Evolutionary conservation across 2,888 invertebrate genomes (phyloP).

Genomic region (Azorinus chamasolen): DNA sequence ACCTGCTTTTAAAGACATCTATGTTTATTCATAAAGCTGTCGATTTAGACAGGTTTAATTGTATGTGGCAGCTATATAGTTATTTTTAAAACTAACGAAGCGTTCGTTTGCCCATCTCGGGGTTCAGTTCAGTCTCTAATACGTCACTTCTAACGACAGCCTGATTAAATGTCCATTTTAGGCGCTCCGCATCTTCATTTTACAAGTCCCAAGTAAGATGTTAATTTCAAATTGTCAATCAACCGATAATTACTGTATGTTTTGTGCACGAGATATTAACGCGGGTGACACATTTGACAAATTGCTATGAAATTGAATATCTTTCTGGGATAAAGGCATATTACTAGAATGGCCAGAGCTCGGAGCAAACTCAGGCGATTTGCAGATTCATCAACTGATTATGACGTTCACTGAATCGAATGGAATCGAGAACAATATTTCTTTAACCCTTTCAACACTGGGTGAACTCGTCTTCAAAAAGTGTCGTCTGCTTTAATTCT

Average conservation of each 20-base stretch:
- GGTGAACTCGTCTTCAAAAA: no score
- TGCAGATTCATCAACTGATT: conserved; percentile 40
- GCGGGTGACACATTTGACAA: conserved; percentile 59
- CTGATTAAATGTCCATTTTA: no score
- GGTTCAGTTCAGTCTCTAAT: no score
- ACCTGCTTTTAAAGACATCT: no score
- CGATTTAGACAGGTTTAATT: no score
- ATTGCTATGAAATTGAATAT: conserved; percentile 59
- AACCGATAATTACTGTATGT: conserved; percentile 59
- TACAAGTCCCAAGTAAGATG: conserved; percentile 43
- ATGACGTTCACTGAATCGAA: conserved; percentile 31
- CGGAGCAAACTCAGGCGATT: conserved; percentile 44
- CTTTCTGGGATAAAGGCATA: conserved; percentile 37
- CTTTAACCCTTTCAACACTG: no score
- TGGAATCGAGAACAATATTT: conserved; percentile 2
- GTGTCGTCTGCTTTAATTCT: no score
- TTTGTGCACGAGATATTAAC: conserved; percentile 55
- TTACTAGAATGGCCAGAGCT: conserved; percentile 24
- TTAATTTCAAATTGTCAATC: conserved; percentile 61
- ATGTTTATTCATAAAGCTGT: no score
- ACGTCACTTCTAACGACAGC: no score
- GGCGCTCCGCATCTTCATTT: conserved; percentile 9
- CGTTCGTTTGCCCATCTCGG: no score
- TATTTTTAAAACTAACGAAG: no score
- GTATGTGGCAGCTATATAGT: no score